A percentile compares a stretch with the other conserved stretches of the same genome.
Evolutionary conservation across 2,797 vertebrate species (phyloP).

Genomic region (Myripristis jacobus): DNA sequence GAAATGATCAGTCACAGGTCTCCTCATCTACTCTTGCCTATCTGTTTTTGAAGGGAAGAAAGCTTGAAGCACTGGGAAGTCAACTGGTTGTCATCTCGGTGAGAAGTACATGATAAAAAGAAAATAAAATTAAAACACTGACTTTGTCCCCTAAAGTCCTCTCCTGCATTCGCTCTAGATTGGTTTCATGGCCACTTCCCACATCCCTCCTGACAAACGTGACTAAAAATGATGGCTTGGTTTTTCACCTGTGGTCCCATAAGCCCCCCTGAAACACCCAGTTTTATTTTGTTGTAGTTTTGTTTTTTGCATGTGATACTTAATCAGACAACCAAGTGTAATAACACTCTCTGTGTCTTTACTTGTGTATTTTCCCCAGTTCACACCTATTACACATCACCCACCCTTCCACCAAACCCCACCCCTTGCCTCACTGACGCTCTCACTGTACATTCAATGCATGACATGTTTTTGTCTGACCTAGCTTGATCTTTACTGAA

Average conservation of each 20-base stretch:
- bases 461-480: slow-evolving; percentile 34
- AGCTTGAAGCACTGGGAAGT: slow-evolving; percentile 88
- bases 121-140: slow-evolving; percentile 51
- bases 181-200: slow-evolving; percentile 41
- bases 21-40: slow-evolving; percentile 72
- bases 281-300: slow-evolving; percentile 35
- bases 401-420: slow-evolving; percentile 40
- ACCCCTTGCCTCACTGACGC: slow-evolving; percentile 44
- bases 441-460: slow-evolving; percentile 23
- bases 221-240: slow-evolving; percentile 50
- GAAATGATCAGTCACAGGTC: slow-evolving; percentile 51
- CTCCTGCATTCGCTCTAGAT: slow-evolving; percentile 55
- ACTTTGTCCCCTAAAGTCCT: slow-evolving; percentile 53
- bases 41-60: slow-evolving; percentile 86
- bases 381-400: slow-evolving; percentile 20
- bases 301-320: slow-evolving; percentile 64
- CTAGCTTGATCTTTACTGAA: slow-evolving; percentile 6
- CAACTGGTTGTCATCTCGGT: slow-evolving; percentile 86
- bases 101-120: slow-evolving; percentile 73
- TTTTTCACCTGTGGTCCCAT: slow-evolving; percentile 45
- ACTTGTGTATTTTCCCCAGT: slow-evolving; percentile 35
- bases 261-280: slow-evolving; percentile 41
- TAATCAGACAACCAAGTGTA: slow-evolving; percentile 34
- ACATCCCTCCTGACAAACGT: slow-evolving; percentile 40
- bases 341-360: slow-evolving; percentile 45